These are phyloP conservation scores for Babyrousa celebensis DNA, from an alignment of 2,797 vertebrate species.

Conservation along the genomic window DNA sequence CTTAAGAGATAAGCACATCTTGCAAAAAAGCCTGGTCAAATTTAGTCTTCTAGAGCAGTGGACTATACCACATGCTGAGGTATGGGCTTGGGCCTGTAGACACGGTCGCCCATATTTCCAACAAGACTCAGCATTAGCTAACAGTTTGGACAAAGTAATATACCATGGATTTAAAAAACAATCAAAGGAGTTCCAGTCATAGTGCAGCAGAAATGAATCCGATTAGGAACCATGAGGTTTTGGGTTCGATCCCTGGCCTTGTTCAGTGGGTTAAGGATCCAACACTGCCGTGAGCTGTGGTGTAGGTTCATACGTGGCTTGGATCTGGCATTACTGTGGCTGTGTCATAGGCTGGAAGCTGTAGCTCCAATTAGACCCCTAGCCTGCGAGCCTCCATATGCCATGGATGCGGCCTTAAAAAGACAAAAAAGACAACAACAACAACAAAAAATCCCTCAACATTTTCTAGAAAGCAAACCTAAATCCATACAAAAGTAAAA, in stretches of 20 bases:
- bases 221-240: too few species aligned
- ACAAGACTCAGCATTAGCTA: conserved; percentile 69
- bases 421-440: neutral
- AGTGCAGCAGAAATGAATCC: too few species aligned
- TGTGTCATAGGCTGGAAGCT: too few species aligned
- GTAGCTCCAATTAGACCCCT: too few species aligned
- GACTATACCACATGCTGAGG: conserved; percentile 73
- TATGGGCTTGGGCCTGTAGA: conserved; percentile 77
- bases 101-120: conserved; percentile 77
- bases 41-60: conserved; percentile 72
- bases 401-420: neutral
- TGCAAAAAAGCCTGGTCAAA: conserved; percentile 83
- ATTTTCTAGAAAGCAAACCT: conserved; percentile 27
- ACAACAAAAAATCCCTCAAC: neutral
- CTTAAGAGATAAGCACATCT: conserved; percentile 79
- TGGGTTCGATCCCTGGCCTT: too few species aligned
- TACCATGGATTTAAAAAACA: neutral
- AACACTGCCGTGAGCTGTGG: too few species aligned
- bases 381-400: too few species aligned
- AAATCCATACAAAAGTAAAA: conserved; percentile 61
- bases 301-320: too few species aligned
- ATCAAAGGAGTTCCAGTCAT: too few species aligned
- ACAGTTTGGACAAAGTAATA: conserved; percentile 65
- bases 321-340: too few species aligned
- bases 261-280: too few species aligned